A percentile compares a stretch with the other conserved stretches of the same genome.
Evolutionary conservation across 2,888 invertebrate genomes (phyloP).

Genomic region (Ashinkailepas kermadecensis): DNA sequence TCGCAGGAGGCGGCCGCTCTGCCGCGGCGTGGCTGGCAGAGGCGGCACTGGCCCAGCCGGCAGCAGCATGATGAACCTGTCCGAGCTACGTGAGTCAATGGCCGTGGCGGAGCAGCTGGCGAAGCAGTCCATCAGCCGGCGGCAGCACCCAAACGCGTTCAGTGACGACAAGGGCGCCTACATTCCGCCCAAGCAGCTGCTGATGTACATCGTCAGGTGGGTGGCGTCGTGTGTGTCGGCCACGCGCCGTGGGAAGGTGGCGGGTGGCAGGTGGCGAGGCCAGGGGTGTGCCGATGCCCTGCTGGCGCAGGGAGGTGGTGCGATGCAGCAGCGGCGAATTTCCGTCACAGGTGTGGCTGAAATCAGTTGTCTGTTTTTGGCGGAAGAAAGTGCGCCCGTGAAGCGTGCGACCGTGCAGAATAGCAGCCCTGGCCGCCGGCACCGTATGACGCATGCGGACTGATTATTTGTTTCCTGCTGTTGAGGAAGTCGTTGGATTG

Average conservation of each 20-base stretch:
- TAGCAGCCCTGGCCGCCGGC: too few species aligned
- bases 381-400: too few species aligned
- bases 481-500: too few species aligned
- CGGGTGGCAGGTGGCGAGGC: too few species aligned
- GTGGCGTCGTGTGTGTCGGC: neutral
- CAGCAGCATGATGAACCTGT: constrained; percentile 24
- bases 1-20: neutral
- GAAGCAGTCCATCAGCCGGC: constrained; percentile 27
- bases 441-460: too few species aligned
- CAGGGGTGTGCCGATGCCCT: too few species aligned
- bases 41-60: neutral
- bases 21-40: neutral
- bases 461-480: too few species aligned
- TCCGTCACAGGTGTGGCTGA: too few species aligned
- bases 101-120: constrained; percentile 32
- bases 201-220: constrained; percentile 58
- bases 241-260: neutral
- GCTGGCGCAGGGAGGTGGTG: too few species aligned
- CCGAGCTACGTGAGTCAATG: constrained; percentile 30
- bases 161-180: constrained; percentile 43
- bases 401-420: too few species aligned
- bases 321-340: too few species aligned
- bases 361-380: too few species aligned
- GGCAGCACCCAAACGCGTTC: constrained; percentile 20
- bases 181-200: constrained; percentile 54